phyloP scores from a whole-genome alignment of 2,797 vertebrate species.

The Hippoglossus hippoglossus region DNA sequence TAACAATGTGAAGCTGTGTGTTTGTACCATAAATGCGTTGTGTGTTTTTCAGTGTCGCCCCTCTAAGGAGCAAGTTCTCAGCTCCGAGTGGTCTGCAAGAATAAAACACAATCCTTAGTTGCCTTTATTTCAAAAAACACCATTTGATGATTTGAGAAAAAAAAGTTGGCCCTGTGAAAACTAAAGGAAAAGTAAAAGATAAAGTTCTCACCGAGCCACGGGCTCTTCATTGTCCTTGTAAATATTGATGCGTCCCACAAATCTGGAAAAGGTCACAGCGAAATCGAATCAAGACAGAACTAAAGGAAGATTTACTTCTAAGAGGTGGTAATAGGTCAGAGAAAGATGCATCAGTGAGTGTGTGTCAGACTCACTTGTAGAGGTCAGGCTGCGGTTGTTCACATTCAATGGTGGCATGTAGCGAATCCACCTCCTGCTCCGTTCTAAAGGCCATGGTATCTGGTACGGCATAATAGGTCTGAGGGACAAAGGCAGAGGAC shows the following conservation, averaged over 20 bases:
- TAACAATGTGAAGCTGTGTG: neutral
- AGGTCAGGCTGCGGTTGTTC: slow-evolving; percentile 99
- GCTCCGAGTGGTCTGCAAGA: slow-evolving; percentile 92
- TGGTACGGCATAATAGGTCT: slow-evolving; percentile 95
- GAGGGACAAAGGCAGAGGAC: slow-evolving; percentile 45
- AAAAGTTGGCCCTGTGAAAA: neutral
- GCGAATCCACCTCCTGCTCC: slow-evolving; percentile 91
- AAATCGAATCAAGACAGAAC: slow-evolving; percentile 42
- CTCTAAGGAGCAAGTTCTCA: slow-evolving; percentile 96
- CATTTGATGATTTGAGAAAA: neutral
- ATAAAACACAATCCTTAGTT: slow-evolving; percentile 30
- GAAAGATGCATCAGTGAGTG: slow-evolving; percentile 28
- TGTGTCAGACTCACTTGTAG: slow-evolving; percentile 91
- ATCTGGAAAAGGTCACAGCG: slow-evolving; percentile 81
- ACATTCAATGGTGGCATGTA: slow-evolving; percentile 97
- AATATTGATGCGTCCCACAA: slow-evolving; percentile 97
- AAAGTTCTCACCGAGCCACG: slow-evolving; percentile 87
- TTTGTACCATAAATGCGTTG: slow-evolving; percentile 92
- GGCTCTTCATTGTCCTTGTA: slow-evolving; percentile 94
- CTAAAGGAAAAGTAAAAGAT: neutral
- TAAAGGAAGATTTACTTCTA: slow-evolving; percentile 4
- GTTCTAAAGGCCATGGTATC: slow-evolving; percentile 95
- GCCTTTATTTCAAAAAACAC: neutral
- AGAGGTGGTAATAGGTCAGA: slow-evolving; percentile 21
- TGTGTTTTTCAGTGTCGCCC: slow-evolving; percentile 97